A percentile compares a stretch with the other conserved stretches of the same genome.
Evolutionary conservation across 2,888 invertebrate genomes (phyloP).

Genomic region (Priapulus caudatus): DNA sequence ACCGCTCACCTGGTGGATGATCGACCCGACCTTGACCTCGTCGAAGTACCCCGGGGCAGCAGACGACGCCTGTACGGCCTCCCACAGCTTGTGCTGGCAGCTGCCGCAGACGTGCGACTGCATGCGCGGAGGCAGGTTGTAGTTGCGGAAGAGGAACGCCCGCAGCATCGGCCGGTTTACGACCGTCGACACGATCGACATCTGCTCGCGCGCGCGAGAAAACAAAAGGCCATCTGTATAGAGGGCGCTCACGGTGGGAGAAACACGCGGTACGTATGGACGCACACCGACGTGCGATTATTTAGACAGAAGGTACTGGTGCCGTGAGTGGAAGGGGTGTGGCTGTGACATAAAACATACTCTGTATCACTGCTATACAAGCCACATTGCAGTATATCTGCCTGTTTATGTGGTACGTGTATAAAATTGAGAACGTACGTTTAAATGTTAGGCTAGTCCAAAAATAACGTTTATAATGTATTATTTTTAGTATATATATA

Average conservation of each 20-base stretch:
- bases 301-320: no score
- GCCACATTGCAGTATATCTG: no score
- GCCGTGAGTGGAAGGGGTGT: no score
- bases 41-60: slow-evolving; percentile 85
- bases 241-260: slow-evolving; percentile 25
- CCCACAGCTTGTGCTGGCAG: slow-evolving; percentile 58
- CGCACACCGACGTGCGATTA: no score
- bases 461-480: no score
- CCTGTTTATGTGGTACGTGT: no score
- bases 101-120: slow-evolving; percentile 51
- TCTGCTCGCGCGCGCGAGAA: slow-evolving; percentile 38
- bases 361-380: no score
- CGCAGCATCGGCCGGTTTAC: slow-evolving; percentile 59
- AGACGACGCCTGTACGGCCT: slow-evolving; percentile 73
- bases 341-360: no score
- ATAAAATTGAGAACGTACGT: no score
- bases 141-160: slow-evolving; percentile 74
- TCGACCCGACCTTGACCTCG: slow-evolving; percentile 57
- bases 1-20: slow-evolving; percentile 53
- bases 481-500: no score
- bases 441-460: no score
- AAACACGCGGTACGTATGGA: no score
- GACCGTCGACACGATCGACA: slow-evolving; percentile 64
- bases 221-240: slow-evolving; percentile 20
- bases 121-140: slow-evolving; percentile 49